Evolutionary conservation across 2,888 invertebrate genomes (phyloP).

Genomic region (Macrophya alboannulata): DNA sequence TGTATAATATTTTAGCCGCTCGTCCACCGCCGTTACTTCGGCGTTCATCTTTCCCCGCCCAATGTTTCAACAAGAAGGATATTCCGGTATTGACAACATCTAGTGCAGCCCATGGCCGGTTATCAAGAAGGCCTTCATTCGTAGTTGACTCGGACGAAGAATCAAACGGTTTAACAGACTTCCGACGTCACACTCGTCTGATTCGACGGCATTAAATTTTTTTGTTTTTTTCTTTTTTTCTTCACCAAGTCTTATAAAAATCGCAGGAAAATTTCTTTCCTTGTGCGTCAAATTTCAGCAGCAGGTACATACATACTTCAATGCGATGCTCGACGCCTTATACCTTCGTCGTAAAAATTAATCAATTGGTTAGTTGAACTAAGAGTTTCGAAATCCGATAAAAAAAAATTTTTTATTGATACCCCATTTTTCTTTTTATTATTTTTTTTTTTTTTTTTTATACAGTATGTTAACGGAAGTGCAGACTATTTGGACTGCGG

Average conservation of each 20-base stretch:
- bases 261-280: neutral
- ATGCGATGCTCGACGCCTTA: neutral
- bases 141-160: slow-evolving; percentile 67
- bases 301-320: slow-evolving; percentile 8
- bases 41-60: slow-evolving; percentile 74
- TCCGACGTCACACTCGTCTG: slow-evolving; percentile 71
- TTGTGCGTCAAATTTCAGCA: neutral
- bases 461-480: slow-evolving; percentile 17
- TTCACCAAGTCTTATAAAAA: neutral
- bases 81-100: slow-evolving; percentile 61
- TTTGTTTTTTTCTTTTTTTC: neutral
- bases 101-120: slow-evolving; percentile 64
- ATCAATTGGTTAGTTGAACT: slow-evolving; percentile 27
- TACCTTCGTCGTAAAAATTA: slow-evolving; percentile 1
- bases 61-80: slow-evolving; percentile 64
- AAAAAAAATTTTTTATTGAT: neutral
- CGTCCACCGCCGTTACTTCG: slow-evolving; percentile 72
- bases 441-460: neutral
- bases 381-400: neutral
- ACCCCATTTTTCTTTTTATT: neutral
- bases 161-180: slow-evolving; percentile 62
- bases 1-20: slow-evolving; percentile 67
- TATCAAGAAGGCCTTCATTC: slow-evolving; percentile 67
- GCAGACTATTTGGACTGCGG: slow-evolving; percentile 7
- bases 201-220: slow-evolving; percentile 68